Evolutionary conservation across 2,888 invertebrate genomes (phyloP).

Genomic region (Thereva nobilitata): DNA sequence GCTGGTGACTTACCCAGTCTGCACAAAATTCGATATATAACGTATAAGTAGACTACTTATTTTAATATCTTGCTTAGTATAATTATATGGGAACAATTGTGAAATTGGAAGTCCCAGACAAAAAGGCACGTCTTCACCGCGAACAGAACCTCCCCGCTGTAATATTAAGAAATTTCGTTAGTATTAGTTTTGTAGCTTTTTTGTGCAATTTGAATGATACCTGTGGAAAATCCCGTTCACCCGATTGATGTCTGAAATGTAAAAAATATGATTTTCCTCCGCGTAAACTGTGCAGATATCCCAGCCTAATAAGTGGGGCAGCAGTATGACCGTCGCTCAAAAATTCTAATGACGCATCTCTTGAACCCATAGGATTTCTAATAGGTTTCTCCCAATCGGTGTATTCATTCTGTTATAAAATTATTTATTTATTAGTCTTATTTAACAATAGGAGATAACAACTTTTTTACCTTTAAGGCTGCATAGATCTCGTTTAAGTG

Average conservation of each 20-base stretch:
- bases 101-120: slow-evolving; percentile 78
- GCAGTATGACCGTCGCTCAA: slow-evolving; percentile 91
- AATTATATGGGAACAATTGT: slow-evolving; percentile 74
- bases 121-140: slow-evolving; percentile 86
- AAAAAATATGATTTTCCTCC: slow-evolving; percentile 85
- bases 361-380: slow-evolving; percentile 82
- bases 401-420: slow-evolving; percentile 77
- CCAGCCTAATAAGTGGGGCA: slow-evolving; percentile 78
- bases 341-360: slow-evolving; percentile 83
- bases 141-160: slow-evolving; percentile 78
- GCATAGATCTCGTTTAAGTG: slow-evolving; percentile 95
- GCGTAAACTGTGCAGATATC: slow-evolving; percentile 76
- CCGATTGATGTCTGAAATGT: slow-evolving; percentile 84
- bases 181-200: too few relatives aligned
- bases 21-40: slow-evolving; percentile 85
- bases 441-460: neutral
- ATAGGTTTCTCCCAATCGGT: slow-evolving; percentile 93
- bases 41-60: slow-evolving; percentile 79
- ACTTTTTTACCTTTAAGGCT: slow-evolving; percentile 66
- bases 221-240: slow-evolving; percentile 78
- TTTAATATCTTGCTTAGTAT: slow-evolving; percentile 74
- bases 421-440: neutral
- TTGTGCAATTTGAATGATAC: slow-evolving; percentile 54
- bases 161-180: slow-evolving; percentile 44
- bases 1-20: slow-evolving; percentile 71